phyloP scores from a whole-genome alignment of 2,113 vertebrate species.

The Hydrolagus affinis region DNA sequence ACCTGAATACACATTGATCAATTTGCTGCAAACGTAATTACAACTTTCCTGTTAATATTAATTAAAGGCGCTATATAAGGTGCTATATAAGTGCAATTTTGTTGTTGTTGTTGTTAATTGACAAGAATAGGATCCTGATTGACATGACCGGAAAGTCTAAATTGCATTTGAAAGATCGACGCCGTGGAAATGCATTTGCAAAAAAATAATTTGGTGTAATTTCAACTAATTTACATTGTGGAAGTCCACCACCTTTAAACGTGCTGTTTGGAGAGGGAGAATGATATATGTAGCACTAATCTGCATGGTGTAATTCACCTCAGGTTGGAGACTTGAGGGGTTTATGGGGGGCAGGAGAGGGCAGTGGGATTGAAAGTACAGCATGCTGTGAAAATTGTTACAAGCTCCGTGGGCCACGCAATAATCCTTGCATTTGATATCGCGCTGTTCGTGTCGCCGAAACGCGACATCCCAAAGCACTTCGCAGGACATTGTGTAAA shows the following conservation, averaged over 20 bases:
- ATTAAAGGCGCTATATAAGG: no score
- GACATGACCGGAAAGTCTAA: background rate
- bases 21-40: conserved; percentile 29
- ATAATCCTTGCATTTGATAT: no score
- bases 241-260: background rate
- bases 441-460: no score
- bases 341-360: no score
- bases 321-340: no score
- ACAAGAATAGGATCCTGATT: background rate
- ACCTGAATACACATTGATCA: background rate
- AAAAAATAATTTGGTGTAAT: background rate
- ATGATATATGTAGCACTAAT: background rate
- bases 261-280: background rate
- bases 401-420: no score
- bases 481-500: no score
- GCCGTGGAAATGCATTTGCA: background rate
- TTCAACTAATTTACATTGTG: background rate
- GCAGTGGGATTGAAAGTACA: no score
- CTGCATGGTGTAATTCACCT: background rate
- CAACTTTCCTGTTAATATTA: conserved; percentile 17
- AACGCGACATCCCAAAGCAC: no score
- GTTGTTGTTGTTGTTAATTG: no score
- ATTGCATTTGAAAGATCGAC: background rate
- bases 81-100: no score
- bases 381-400: no score